Conservation (phyloP, 2,797 vertebrate genomes). For the Denticeps clupeoides region DNA sequence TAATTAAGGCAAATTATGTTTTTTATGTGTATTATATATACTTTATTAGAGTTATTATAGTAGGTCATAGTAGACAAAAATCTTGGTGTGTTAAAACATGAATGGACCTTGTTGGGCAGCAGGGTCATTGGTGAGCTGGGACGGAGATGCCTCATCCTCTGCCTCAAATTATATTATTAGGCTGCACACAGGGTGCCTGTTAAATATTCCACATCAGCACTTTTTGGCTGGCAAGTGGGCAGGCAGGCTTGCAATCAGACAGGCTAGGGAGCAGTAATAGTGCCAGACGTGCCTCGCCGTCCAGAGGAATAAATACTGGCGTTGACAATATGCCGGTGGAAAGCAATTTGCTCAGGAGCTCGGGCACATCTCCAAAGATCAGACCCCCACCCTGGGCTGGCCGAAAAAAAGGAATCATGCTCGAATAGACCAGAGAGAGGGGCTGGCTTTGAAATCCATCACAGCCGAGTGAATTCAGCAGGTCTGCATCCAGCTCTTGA, state of each 20-base stretch:
- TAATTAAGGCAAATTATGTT: no score
- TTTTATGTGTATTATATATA: no score
- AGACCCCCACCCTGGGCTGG: constrained; percentile 10
- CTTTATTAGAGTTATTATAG: no score
- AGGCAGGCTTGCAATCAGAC: constrained; percentile 14
- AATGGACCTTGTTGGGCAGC: no score
- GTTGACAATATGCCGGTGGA: constrained; percentile 51
- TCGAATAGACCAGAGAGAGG: constrained; percentile 22
- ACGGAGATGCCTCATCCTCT: no score
- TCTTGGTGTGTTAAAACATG: no score
- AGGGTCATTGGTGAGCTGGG: no score
- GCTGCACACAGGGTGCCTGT: constrained; percentile 40
- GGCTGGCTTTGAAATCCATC: constrained; percentile 25
- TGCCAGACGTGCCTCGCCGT: constrained; percentile 35
- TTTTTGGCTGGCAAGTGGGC: constrained; percentile 40
- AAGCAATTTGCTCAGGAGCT: constrained; percentile 53
- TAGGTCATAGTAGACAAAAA: no score
- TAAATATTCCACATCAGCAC: constrained; percentile 53
- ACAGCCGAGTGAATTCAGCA: constrained; percentile 27
- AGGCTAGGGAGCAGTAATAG: constrained; percentile 36
- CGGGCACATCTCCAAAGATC: constrained; percentile 13
- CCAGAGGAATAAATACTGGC: constrained; percentile 48
- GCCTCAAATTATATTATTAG: constrained; percentile 62
- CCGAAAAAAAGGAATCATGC: constrained; percentile 23
- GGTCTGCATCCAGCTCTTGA: constrained; percentile 24